phyloP scores from a whole-genome alignment of 2,113 vertebrate genomes.

The Tetrax tetrax region DNA sequence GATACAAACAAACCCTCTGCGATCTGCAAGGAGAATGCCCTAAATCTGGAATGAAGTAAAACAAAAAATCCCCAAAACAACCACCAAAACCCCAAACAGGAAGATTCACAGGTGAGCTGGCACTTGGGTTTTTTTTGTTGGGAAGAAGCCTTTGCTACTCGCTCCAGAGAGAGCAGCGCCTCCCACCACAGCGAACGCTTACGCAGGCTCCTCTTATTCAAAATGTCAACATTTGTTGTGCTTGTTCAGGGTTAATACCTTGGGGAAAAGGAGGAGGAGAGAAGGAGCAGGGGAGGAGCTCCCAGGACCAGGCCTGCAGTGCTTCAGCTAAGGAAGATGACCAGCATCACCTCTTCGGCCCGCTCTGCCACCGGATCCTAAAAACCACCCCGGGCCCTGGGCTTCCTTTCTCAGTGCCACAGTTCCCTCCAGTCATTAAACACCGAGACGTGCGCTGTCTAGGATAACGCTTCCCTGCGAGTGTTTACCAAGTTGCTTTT shows the following conservation, averaged over 20 bases:
- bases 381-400: not conserved
- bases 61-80: rapidly evolving
- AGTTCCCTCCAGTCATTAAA: not conserved
- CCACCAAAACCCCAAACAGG: not conserved
- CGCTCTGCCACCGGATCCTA: not conserved
- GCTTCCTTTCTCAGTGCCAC: not conserved
- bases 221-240: not conserved
- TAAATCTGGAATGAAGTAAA: not conserved
- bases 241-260: not conserved
- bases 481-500: not conserved
- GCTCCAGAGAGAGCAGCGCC: not conserved
- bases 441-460: not conserved
- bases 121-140: not conserved
- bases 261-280: not conserved
- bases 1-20: not conserved
- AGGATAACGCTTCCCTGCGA: not conserved
- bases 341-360: not conserved
- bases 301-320: not conserved
- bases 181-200: not conserved
- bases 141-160: not conserved
- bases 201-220: not conserved
- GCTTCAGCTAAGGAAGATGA: not conserved
- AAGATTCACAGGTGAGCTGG: not conserved
- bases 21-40: not conserved
- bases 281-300: not conserved